Conservation (phyloP, 1,140 invertebrate genomes). For the Branchinecta lindahli region DNA sequence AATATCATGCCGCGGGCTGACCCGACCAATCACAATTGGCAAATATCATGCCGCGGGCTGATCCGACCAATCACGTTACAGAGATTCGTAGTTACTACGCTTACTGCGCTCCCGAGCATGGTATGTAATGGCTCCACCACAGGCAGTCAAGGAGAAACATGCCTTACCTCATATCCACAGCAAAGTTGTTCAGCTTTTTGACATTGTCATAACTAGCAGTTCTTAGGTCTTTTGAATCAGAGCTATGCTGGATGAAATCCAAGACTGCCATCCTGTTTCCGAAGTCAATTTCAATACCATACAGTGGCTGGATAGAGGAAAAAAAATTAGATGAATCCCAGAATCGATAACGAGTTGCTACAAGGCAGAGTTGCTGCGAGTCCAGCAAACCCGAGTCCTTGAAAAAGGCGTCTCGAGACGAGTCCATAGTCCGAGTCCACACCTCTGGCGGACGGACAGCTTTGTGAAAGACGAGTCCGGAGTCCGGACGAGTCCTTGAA, state of each 20-base stretch:
- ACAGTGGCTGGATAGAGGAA: background rate
- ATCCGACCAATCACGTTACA: too few species aligned
- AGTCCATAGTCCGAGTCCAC: background rate
- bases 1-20: too few species aligned
- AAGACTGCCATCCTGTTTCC: background rate
- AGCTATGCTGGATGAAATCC: background rate
- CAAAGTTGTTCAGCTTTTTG: conserved; percentile 11
- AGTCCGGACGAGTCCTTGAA: background rate
- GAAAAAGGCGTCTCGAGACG: background rate
- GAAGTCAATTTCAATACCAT: conserved; percentile 18
- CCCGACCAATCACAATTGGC: too few species aligned
- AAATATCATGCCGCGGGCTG: too few species aligned
- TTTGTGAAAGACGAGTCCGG: too few species aligned
- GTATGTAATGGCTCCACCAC: too few species aligned
- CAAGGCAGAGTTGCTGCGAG: background rate
- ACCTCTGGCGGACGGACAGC: background rate
- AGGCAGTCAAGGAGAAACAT: background rate
- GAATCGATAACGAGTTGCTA: background rate
- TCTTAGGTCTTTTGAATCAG: background rate
- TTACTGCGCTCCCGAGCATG: too few species aligned
- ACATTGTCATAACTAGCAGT: conserved; percentile 8
- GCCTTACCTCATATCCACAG: background rate
- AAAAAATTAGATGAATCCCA: background rate
- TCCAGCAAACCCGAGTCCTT: background rate
- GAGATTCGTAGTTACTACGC: too few species aligned